Conservation (phyloP, 2,888 invertebrate species). For the Scaeva pyrastri region DNA sequence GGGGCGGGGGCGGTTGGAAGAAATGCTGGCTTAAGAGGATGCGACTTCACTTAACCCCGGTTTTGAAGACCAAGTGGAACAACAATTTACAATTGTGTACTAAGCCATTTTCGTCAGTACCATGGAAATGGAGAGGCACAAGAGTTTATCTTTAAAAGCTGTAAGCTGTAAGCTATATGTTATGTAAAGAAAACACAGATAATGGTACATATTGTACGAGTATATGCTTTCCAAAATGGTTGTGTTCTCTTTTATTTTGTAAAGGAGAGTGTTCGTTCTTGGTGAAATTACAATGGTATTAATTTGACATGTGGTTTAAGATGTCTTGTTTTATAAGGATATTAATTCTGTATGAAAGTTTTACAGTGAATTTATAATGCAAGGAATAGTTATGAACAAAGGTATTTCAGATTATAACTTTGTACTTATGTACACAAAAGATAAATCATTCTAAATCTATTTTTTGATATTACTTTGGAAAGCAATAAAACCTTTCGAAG, state of each 20-base stretch:
- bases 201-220: not conserved
- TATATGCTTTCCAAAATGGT: not conserved
- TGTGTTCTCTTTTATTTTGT: not conserved
- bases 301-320: too few species aligned
- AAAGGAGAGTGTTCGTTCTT: not conserved
- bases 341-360: too few species aligned
- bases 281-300: too few species aligned
- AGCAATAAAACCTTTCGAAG: too few species aligned
- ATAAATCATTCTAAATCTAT: too few species aligned
- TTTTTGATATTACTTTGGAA: too few species aligned
- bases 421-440: too few species aligned
- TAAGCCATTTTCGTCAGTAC: constrained; percentile 55
- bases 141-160: not conserved
- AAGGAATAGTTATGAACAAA: too few species aligned
- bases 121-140: constrained; percentile 3
- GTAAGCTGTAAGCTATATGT: not conserved
- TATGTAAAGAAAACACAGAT: not conserved
- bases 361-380: too few species aligned
- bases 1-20: not conserved
- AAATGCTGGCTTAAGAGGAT: constrained; percentile 10
- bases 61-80: constrained; percentile 58
- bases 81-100: constrained; percentile 70
- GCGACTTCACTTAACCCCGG: constrained; percentile 49
- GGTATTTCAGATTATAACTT: too few species aligned
- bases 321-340: too few species aligned